Conservation (phyloP, 2,888 invertebrate species). For the Hirtodrosophila cameraria region DNA sequence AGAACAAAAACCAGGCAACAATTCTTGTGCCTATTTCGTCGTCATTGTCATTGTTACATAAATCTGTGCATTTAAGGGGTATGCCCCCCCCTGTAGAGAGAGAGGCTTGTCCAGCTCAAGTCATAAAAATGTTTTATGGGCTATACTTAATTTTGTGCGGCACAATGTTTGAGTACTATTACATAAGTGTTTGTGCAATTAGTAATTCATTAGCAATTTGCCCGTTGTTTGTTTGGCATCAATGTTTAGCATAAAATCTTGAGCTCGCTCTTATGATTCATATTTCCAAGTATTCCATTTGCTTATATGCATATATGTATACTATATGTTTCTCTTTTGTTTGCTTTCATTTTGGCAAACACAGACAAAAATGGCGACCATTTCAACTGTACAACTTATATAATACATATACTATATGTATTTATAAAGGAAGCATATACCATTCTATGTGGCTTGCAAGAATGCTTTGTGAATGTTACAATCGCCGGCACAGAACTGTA, state of each 20-base stretch:
- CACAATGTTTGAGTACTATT: conserved; percentile 45
- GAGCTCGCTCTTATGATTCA: conserved; percentile 14
- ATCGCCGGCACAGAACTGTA: background rate
- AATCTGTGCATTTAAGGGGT: conserved; percentile 45
- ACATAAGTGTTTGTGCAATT: conserved; percentile 68
- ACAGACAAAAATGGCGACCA: conserved; percentile 13
- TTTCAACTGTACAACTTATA: conserved; percentile 27
- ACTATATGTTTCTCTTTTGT: conserved; percentile 17
- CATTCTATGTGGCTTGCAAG: too few relatives aligned
- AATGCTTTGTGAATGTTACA: background rate
- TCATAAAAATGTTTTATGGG: conserved; percentile 58
- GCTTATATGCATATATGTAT: conserved; percentile 25
- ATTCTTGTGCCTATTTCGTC: conserved; percentile 13
- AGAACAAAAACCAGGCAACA: conserved; percentile 20
- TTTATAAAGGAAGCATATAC: background rate
- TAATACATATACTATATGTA: conserved; percentile 9
- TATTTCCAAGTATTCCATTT: background rate
- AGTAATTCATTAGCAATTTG: conserved; percentile 60
- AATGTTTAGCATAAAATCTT: conserved; percentile 13
- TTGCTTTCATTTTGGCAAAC: conserved; percentile 26
- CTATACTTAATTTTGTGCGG: conserved; percentile 50
- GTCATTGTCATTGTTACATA: conserved; percentile 47
- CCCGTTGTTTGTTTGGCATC: conserved; percentile 36
- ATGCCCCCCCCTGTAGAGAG: background rate
- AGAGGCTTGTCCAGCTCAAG: background rate